phyloP scores from a whole-genome alignment of 2,113 vertebrate species.

The Ginglymostoma cirratum region DNA sequence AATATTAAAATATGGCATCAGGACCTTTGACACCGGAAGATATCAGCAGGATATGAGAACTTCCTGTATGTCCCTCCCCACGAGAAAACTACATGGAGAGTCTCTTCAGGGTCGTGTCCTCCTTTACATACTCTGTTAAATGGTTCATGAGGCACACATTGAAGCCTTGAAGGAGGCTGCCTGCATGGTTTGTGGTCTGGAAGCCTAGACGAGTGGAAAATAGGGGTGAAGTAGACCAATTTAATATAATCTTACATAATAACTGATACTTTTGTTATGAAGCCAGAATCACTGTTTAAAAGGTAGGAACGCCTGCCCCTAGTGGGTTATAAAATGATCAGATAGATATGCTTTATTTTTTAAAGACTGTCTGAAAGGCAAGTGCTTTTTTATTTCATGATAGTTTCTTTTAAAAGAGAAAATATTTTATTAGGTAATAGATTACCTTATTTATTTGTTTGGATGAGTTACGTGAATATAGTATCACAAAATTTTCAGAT shows the following conservation, averaged over 20 bases:
- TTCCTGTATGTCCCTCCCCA: no score
- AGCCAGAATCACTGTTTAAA: neutral
- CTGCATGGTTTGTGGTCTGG: neutral
- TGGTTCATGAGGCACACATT: conserved; percentile 40
- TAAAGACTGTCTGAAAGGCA: neutral
- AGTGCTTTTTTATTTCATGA: neutral
- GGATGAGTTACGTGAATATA: no score
- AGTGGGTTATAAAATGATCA: neutral
- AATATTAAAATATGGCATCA: no score
- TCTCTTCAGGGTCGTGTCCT: conserved; percentile 47
- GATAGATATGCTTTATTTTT: neutral
- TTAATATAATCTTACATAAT: neutral
- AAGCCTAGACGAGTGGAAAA: neutral
- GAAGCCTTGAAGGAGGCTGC: neutral
- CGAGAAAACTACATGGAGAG: conserved; percentile 35
- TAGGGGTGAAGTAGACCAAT: neutral
- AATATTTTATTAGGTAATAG: neutral
- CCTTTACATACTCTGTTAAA: conserved; percentile 52
- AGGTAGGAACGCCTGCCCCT: neutral
- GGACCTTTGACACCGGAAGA: no score
- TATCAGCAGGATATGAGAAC: no score
- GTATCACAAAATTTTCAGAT: no score
- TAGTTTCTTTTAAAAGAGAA: neutral
- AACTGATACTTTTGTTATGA: neutral
- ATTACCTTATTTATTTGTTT: neutral